Percentiles rank a stretch among this genome's conserved stretches.
Conservation (phyloP, 1,140 invertebrate species). For the Orius insidiosus region DNA sequence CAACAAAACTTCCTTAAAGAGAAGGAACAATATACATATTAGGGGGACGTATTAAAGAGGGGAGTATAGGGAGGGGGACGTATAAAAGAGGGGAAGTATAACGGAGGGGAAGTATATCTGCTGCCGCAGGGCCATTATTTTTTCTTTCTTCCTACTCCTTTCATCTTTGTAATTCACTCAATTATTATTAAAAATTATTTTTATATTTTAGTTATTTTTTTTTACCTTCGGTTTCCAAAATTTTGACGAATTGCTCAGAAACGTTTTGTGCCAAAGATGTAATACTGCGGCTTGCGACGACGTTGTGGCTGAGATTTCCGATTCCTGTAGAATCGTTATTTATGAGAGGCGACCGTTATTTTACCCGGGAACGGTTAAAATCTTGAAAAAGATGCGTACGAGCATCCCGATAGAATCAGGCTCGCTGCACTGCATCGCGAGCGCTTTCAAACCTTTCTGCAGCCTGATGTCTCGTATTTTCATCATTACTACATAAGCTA, state of each 20-base stretch:
- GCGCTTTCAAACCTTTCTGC: conserved; percentile 42
- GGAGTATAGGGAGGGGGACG: too few species aligned
- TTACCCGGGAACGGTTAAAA: conserved; percentile 81
- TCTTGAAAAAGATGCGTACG: conserved; percentile 61
- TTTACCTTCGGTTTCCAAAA: conserved; percentile 75
- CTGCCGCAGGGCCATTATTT: too few species aligned
- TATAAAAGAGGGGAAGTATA: too few species aligned
- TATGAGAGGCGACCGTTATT: conserved; percentile 70
- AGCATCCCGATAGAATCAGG: conserved; percentile 45
- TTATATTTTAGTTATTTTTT: too few species aligned
- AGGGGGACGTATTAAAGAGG: too few species aligned
- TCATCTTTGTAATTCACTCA: too few species aligned
- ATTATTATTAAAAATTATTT: too few species aligned
- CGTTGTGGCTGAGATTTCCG: conserved; percentile 59
- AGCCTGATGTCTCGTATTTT: conserved; percentile 50
- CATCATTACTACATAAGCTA: conserved; percentile 69
- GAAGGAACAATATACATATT: too few species aligned
- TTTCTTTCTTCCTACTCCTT: too few species aligned
- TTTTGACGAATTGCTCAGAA: conserved; percentile 50
- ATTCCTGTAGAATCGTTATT: conserved; percentile 70
- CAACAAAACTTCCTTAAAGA: too few species aligned
- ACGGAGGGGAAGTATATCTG: too few species aligned
- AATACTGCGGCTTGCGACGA: conserved; percentile 38
- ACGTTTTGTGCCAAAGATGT: conserved; percentile 41
- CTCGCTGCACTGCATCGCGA: conserved; percentile 58